These are phyloP conservation scores for Caenorhabditis sp. DNA, from an alignment of 2,888 invertebrate species.

Conservation along the genomic window DNA sequence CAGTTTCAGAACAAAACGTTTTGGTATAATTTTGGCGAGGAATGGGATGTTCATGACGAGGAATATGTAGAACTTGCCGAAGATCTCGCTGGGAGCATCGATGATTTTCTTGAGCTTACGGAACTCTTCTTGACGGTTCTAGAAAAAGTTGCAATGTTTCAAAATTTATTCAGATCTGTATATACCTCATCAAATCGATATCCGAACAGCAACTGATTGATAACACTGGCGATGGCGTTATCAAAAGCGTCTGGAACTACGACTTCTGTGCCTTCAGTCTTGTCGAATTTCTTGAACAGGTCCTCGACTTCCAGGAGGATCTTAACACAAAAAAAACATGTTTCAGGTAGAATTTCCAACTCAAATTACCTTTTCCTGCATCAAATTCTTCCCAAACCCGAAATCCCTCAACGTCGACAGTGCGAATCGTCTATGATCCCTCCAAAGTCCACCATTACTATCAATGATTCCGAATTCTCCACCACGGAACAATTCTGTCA, in stretches of 20 bases:
- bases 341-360: too few species aligned
- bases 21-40: slow-evolving; percentile 31
- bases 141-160: too few species aligned
- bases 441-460: slow-evolving; percentile 58
- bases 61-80: slow-evolving; percentile 33
- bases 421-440: slow-evolving; percentile 64
- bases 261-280: slow-evolving; percentile 15
- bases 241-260: slow-evolving; percentile 47
- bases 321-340: slow-evolving; percentile 43
- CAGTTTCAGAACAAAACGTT: slow-evolving; percentile 12
- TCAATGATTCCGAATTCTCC: slow-evolving; percentile 54
- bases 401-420: slow-evolving; percentile 57
- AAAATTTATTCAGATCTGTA: too few species aligned
- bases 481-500: slow-evolving; percentile 36
- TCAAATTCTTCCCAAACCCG: slow-evolving; percentile 64
- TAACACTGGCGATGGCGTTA: slow-evolving; percentile 58
- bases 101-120: slow-evolving; percentile 50
- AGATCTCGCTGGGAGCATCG: slow-evolving; percentile 33
- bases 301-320: slow-evolving; percentile 51
- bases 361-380: slow-evolving; percentile 39
- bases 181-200: slow-evolving; percentile 67
- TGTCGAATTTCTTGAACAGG: slow-evolving; percentile 23
- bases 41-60: slow-evolving; percentile 46
- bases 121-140: slow-evolving; percentile 53
- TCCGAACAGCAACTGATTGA: slow-evolving; percentile 65